Evolutionary conservation across 2,888 invertebrate species (phyloP), one percentile per base, ranked within the genome.

Genomic region (Caenorhabditis zanzibari): DNA sequence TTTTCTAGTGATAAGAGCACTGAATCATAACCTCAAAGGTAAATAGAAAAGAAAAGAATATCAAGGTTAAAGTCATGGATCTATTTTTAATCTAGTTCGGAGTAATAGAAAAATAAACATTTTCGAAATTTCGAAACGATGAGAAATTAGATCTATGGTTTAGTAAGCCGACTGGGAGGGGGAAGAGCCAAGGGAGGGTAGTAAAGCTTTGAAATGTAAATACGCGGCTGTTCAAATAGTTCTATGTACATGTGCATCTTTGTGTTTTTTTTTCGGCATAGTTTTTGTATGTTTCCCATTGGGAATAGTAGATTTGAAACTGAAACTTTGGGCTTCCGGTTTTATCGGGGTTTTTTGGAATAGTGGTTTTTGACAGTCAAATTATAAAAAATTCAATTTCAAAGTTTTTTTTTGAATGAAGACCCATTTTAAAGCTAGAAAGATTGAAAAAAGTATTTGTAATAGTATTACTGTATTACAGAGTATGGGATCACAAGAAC

Each of bases 181-280:
- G 49, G 47, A 19, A 69, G 54, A 54, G 41, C 22, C 35, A 35
- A 47, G 19, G 59, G 44, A 49, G 24, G 59, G 22, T 52, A 56
- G 63, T 22, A 32, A 56, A 58, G 58, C 59, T 71, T 76, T 28
- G 56, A 69, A 77, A 77, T 77, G 77, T 77, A 77, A 77, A 69
- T 69, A 77, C 69, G 77, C 61, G 61, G 38, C 77, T 77, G 77
- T 77, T 77, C 77, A 77, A 77, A 77, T 63, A 77, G 59, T 69
- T 68, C 35, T 77, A 77, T 77, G 63, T 77, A 61, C 69, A 77
- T 77, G 77, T 71, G 77, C 68, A 76, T 76, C 66, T 76, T 61
- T 61, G 54, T 35, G 19, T 68, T 68, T 54, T 68, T 68, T 49
- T 38, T 44, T 44, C 26, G 9, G 10, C 24, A 38, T n/a, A 38